These are phyloP conservation scores for Amphiprion ocellaris DNA, from an alignment of 2,113 vertebrate species.

Conservation along the genomic window DNA sequence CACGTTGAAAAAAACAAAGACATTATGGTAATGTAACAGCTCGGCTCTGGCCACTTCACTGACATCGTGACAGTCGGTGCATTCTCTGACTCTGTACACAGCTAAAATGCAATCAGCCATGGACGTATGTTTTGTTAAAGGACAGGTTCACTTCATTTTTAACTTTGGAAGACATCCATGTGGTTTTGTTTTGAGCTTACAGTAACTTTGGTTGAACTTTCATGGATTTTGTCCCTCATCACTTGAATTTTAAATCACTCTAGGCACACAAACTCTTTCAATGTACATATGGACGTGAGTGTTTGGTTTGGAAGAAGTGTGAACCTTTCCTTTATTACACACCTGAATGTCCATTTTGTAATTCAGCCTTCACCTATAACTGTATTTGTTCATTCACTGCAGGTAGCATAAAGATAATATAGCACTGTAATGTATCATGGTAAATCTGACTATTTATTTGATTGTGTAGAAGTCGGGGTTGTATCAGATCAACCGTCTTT, in stretches of 20 bases:
- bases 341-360: conserved; percentile 52
- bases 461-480: conserved; percentile 81
- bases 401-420: conserved; percentile 79
- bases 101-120: conserved; percentile 52
- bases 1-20: conserved; percentile 4
- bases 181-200: neutral
- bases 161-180: neutral
- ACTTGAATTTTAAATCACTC: neutral
- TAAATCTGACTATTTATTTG: conserved; percentile 85
- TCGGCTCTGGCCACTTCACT: conserved; percentile 37
- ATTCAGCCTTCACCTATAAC: conserved; percentile 66
- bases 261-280: conserved; percentile 1
- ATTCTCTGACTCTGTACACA: conserved; percentile 52
- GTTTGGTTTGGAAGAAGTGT: conserved; percentile 13
- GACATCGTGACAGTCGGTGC: conserved; percentile 39
- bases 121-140: conserved; percentile 42
- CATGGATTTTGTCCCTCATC: neutral
- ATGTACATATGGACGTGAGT: conserved; percentile 3
- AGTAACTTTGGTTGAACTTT: conserved; percentile 11
- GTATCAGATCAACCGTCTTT: conserved; percentile 74
- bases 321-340: conserved; percentile 47
- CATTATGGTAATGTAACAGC: conserved; percentile 47
- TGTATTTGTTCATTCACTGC: conserved; percentile 76
- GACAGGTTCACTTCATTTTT: conserved; percentile 20
- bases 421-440: conserved; percentile 81